A percentile compares a stretch with the other conserved stretches of the same genome.
phyloP scores from a whole-genome alignment of 2,888 invertebrate genomes.

The Hybos culiciformis region DNA sequence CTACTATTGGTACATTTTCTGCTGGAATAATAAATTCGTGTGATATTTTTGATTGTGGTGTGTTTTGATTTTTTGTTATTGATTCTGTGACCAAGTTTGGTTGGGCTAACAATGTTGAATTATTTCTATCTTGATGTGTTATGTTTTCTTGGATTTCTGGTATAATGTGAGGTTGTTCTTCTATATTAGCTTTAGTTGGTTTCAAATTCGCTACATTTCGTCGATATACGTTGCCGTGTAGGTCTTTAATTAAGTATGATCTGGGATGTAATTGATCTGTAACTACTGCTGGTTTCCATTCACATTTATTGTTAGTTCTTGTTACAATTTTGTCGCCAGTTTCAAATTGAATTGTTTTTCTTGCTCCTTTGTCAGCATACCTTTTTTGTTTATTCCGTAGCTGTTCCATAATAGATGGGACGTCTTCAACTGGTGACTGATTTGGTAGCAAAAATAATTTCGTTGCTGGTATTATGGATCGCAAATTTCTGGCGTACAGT shows the following conservation, averaged over 20 bases:
- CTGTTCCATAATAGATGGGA: neutral
- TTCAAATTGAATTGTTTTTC: neutral
- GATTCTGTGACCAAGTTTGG: too few species aligned
- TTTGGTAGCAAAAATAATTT: neutral
- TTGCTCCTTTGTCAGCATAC: neutral
- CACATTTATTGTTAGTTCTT: neutral
- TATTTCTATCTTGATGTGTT: too few species aligned
- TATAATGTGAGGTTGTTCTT: neutral
- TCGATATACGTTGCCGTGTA: neutral
- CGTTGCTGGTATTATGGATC: neutral
- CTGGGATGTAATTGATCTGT: neutral
- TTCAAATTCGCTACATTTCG: neutral
- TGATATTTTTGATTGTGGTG: too few species aligned
- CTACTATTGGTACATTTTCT: neutral
- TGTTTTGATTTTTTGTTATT: neutral
- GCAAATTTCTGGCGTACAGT: slow-evolving; percentile 4
- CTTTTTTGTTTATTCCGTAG: neutral
- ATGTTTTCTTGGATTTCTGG: neutral
- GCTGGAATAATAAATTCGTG: neutral
- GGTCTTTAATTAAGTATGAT: neutral
- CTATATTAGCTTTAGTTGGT: neutral
- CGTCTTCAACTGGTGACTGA: neutral
- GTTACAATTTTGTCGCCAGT: neutral
- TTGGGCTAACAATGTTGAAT: too few species aligned
- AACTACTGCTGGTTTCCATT: neutral